Conservation (phyloP, 2,113 vertebrate genomes). For the Agelaius phoeniceus region DNA sequence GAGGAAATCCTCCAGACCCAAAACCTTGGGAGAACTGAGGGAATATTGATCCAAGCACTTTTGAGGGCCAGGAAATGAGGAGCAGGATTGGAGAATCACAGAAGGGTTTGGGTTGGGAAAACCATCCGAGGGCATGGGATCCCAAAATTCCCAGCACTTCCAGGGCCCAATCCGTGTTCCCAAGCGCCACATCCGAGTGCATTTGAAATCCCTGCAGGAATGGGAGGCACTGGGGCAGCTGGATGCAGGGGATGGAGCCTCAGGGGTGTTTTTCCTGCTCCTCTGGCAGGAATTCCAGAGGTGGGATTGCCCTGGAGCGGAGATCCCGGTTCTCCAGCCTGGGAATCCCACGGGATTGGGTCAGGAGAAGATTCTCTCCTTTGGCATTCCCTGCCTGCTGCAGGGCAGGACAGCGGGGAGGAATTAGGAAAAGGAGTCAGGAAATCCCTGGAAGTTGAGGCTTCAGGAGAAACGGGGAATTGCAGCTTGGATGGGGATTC, state of each 20-base stretch:
- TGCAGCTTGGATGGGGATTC: not conserved
- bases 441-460: not conserved
- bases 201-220: not conserved
- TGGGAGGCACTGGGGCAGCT: not conserved
- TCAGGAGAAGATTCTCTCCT: not conserved
- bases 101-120: not conserved
- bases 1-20: not conserved
- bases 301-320: fast-evolving
- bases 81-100: not conserved
- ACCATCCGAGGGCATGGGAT: fast-evolving
- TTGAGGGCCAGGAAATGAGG: fast-evolving
- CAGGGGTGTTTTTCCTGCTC: not conserved
- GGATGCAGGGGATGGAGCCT: not conserved
- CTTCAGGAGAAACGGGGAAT: not conserved
- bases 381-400: not conserved
- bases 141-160: not conserved
- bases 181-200: not conserved
- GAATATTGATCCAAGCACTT: not conserved
- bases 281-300: not conserved
- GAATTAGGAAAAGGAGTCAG: not conserved
- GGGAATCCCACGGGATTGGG: fast-evolving
- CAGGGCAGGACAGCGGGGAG: not conserved
- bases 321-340: fast-evolving
- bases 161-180: not conserved
- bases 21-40: not conserved